Percentiles rank a stretch among this genome's conserved stretches.
These are phyloP conservation scores for Melanaphis sacchari DNA, from an alignment of 1,140 invertebrate genomes.

Conservation along the genomic window DNA sequence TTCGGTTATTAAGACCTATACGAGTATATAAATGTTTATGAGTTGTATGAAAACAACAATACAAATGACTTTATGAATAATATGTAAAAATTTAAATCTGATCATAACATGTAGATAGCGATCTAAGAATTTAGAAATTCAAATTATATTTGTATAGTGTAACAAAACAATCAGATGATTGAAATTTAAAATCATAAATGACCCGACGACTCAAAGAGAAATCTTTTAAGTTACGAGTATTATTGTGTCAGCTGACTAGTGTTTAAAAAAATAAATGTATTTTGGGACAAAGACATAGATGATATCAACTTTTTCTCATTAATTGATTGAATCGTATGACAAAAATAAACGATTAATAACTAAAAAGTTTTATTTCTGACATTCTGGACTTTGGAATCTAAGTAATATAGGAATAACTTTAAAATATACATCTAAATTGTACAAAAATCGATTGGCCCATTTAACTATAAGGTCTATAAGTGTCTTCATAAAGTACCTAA, in stretches of 20 bases:
- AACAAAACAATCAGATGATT: background rate
- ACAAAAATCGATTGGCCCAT: background rate
- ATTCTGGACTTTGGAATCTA: background rate
- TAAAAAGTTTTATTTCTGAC: background rate
- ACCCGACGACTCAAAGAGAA: background rate
- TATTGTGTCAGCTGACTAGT: background rate
- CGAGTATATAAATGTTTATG: background rate
- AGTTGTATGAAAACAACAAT: constrained; percentile 7
- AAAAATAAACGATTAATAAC: background rate
- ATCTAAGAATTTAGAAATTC: constrained; percentile 28
- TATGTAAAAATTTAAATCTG: background rate
- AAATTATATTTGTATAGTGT: background rate
- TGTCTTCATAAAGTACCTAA: background rate
- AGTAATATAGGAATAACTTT: background rate
- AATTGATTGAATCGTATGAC: background rate
- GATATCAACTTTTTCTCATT: background rate
- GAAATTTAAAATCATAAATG: background rate
- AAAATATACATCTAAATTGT: background rate
- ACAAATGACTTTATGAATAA: constrained; percentile 1
- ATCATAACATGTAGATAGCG: background rate
- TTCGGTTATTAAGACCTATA: background rate
- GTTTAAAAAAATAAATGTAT: constrained; percentile 13
- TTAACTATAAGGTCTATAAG: background rate
- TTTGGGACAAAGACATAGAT: background rate
- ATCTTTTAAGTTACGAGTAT: background rate